Conservation (phyloP, 2,797 vertebrate species). For the Pipistrellus pygmaeus region DNA sequence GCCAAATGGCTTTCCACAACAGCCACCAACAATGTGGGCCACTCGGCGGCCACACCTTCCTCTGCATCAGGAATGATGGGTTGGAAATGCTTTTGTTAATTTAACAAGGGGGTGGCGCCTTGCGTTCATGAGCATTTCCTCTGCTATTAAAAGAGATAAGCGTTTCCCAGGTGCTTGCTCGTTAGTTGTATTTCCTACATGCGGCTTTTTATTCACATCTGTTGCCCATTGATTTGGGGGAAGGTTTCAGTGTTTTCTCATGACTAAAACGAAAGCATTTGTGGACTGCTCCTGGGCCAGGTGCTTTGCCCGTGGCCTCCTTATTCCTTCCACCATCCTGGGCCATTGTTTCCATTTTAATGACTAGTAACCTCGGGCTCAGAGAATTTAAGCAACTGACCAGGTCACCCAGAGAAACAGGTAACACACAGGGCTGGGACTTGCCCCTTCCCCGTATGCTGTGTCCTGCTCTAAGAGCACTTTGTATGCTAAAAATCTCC, state of each 20-base stretch:
- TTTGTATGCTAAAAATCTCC: neutral
- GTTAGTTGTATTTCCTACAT: neutral
- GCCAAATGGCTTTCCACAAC: conserved; percentile 43
- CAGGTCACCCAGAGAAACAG: neutral
- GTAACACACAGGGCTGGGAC: neutral
- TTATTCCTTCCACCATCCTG: neutral
- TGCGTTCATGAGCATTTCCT: neutral
- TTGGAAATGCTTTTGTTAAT: conserved; percentile 30
- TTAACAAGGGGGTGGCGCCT: neutral
- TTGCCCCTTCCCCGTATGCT: neutral
- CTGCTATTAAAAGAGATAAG: neutral
- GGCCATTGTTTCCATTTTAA: neutral
- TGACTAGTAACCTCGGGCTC: neutral
- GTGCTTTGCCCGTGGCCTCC: neutral
- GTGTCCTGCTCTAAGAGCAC: neutral
- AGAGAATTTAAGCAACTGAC: neutral
- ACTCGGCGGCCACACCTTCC: neutral
- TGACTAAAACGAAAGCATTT: neutral
- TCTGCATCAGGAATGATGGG: neutral
- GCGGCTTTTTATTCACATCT: neutral
- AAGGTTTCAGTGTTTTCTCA: neutral
- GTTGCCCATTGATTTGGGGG: neutral
- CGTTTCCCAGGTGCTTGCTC: neutral
- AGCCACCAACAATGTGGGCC: neutral
- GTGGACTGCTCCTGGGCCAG: neutral